Evolutionary conservation across 2,113 vertebrate genomes (phyloP), one percentile per base, ranked within the genome.

Genomic region (Nothobranchius kuhntae): DNA sequence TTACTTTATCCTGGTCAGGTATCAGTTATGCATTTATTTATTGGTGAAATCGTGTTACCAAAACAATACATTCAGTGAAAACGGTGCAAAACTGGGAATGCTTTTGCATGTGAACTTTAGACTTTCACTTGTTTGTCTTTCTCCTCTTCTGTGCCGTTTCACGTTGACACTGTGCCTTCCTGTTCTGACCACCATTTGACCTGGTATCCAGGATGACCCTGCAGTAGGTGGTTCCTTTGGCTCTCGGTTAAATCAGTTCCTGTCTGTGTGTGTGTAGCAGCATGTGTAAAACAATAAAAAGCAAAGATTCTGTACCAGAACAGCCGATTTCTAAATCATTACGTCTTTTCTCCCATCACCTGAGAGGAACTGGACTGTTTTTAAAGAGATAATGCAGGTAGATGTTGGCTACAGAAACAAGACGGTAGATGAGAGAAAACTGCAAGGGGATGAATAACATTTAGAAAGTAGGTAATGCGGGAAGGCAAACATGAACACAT

Each of bases 141-240:
- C 26, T 60, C 38, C 38, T 70, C 61, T 64, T 71, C 77, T 82
- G 85, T 90, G 90, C 84, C 87, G 86, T 91, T 86, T 91, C 85
- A 88, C 80, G 84, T 86, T 66, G 75, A 87, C 77, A 89, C 88
- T 71, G 89, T 91, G 91, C 91, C 90, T 92, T 91, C 87, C 85
- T 84, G 78, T 86, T 85, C 78, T 84, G 77, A 89, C 87, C 84
- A 82, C 81, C 86, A 79, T 82, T 21, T 85, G 78, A 87, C 89
- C 91, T 92, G 91, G 91, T 90, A 92, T 92, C 91, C 91, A 92
- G 91, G 91, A 84, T 71, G 77, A 85, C 63, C 71, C 77, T 78
- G 80, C 80, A 81, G 64, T 80, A 73, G 83, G 82, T 88, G 82
- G 86, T 83, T 78, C 70, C 68, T 40, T 40, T 88, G 75, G 71